phyloP scores from a whole-genome alignment of 30 jellyfish, hydroid and myxozoan species.

The Nemopilema nomurai region DNA sequence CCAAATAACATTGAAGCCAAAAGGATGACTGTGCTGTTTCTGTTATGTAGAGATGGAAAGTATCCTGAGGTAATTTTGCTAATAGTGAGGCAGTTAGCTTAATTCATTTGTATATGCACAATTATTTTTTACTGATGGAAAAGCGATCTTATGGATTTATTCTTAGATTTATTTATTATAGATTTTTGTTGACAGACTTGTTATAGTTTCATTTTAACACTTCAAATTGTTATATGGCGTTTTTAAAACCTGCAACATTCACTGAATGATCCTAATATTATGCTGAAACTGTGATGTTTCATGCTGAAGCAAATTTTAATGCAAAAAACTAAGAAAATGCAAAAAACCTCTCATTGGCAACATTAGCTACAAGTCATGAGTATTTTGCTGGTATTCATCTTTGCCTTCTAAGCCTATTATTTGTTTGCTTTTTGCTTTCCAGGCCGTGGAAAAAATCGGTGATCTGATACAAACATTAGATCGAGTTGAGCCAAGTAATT shows the following conservation, averaged over 20 bases:
- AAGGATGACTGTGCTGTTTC: conserved; percentile 57
- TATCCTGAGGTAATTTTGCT: conserved; percentile 69
- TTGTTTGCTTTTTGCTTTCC: background rate
- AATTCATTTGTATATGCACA: background rate
- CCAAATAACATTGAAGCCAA: conserved; percentile 84
- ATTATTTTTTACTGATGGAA: too few species aligned
- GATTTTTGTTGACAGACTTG: too few species aligned
- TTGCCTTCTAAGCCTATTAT: background rate
- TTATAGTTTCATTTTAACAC: too few species aligned
- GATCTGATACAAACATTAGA: conserved; percentile 87
- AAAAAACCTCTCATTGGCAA: too few species aligned
- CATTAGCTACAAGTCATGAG: background rate
- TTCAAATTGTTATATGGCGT: too few species aligned
- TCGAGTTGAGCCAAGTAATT: conserved; percentile 84
- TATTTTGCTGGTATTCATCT: background rate
- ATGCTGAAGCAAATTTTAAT: too few species aligned
- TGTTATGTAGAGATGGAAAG: conserved; percentile 76
- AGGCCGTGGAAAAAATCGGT: conserved; percentile 94
- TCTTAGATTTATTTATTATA: too few species aligned
- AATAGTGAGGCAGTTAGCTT: background rate
- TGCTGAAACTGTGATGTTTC: too few species aligned
- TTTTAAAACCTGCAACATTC: too few species aligned
- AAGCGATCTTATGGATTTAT: too few species aligned
- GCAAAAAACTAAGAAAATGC: too few species aligned
- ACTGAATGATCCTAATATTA: too few species aligned